Conservation (phyloP, 2,797 vertebrate species). For the Picus viridis region DNA sequence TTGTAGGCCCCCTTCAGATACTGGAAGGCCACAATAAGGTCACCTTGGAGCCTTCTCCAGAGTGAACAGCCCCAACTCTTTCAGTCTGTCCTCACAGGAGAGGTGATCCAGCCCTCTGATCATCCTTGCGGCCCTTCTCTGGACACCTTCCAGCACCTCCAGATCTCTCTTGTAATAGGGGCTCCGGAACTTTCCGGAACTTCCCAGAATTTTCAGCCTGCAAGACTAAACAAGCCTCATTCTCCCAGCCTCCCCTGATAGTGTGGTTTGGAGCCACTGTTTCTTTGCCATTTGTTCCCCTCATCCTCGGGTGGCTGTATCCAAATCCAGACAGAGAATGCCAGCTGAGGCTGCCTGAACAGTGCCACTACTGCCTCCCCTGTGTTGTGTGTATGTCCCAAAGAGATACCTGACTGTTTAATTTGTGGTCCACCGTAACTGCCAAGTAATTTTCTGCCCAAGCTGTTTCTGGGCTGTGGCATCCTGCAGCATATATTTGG, state of each 20-base stretch:
- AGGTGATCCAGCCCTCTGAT: too few species aligned
- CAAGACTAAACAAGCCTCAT: not conserved
- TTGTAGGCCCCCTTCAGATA: too few species aligned
- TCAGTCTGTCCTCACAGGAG: too few species aligned
- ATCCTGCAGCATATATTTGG: not conserved
- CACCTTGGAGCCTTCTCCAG: too few species aligned
- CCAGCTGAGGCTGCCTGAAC: not conserved
- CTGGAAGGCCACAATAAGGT: too few species aligned
- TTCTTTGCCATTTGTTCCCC: not conserved
- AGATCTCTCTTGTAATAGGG: too few species aligned
- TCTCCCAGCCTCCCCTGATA: rapidly evolving
- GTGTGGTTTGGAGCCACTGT: not conserved
- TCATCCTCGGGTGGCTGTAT: rapidly evolving
- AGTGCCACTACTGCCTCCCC: rapidly evolving
- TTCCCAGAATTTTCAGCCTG: not conserved
- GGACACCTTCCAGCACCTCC: too few species aligned
- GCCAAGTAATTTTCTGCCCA: not conserved
- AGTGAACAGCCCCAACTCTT: too few species aligned
- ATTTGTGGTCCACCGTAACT: not conserved
- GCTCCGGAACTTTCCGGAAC: too few species aligned
- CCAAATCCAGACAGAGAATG: not conserved
- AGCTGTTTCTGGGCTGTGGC: not conserved
- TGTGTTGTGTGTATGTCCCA: not conserved
- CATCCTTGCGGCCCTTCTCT: too few species aligned
- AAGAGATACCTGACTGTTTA: not conserved